Conservation (phyloP, 1,140 invertebrate genomes). For the Cotesia typhae region DNA sequence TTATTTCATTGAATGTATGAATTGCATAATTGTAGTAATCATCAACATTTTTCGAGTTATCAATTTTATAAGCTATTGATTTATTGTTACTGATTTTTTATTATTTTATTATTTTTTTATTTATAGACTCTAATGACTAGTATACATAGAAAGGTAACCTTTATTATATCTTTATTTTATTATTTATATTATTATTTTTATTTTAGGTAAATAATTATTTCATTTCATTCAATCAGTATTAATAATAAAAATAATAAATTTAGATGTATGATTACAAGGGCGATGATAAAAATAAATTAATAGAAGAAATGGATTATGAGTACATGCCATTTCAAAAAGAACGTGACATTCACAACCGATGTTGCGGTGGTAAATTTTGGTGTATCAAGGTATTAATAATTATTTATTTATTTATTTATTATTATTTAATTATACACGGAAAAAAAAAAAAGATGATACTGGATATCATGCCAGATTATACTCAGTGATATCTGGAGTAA, state of each 20-base stretch:
- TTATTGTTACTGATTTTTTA: conserved; percentile 6
- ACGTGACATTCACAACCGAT: conserved; percentile 80
- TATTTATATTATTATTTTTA: background rate
- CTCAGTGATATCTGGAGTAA: too few species aligned
- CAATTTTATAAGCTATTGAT: background rate
- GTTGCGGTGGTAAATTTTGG: conserved; percentile 80
- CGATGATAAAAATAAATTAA: conserved; percentile 1
- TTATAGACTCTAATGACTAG: conserved; percentile 4
- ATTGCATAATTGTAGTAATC: conserved; percentile 31
- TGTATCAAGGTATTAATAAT: conserved; percentile 73
- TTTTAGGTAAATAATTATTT: conserved; percentile 13
- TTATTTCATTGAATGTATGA: conserved; percentile 20
- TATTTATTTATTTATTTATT: conserved; percentile 7
- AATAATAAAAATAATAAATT: conserved; percentile 24
- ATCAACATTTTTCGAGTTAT: conserved; percentile 11
- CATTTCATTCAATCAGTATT: conserved; percentile 13
- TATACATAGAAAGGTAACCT: conserved; percentile 27
- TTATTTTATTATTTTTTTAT: background rate
- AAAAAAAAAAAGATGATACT: background rate
- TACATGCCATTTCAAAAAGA: conserved; percentile 71
- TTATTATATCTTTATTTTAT: background rate
- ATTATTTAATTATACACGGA: background rate
- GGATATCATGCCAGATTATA: too few species aligned
- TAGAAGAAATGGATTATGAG: conserved; percentile 70
- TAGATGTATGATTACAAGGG: conserved; percentile 23